Base-by-base conservation (phyloP, 2,113 vertebrate genomes). In the Phrynosoma blainvillii region DNA sequence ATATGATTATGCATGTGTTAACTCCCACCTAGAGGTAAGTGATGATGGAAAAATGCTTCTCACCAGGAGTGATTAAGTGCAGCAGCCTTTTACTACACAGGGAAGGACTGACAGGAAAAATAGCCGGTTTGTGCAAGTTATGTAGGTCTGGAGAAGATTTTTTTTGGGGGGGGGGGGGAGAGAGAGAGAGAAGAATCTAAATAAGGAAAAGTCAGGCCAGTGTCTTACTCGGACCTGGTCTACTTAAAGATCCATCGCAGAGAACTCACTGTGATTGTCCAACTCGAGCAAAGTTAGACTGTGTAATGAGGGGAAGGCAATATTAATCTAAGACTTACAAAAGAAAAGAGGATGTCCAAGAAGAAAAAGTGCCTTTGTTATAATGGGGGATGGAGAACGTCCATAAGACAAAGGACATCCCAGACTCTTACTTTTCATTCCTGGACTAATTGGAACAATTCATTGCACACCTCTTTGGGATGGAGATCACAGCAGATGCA, bases 311-410 rank as follows among this genome's bases (percentile, higher is more conserved):
- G 14, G 54, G 18, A 36, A 56, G n/a, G 56, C 71, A 82, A 66
- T 82, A 62, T 76, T 76, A 40, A 75, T 66, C 79, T 76, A 21
- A 23, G n/a, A 65, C 0, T 74, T 18, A 66, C 42, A 59, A 82
- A 62, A 82, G n/a, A 13, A 23, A 73, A 1, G 54, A 68, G 52
- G 66, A 70, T 21, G 18, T 21, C 16, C 5, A 13, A 23, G 30
- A 82, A 68, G 25, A 68, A 2, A 21, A 87, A 92, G 89, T 84
- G 90, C 90, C 81, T 90, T 74, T 25, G 3, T 77, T 52, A 36
- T 16, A 62, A 40, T 68, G 0, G 1, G 32, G 68, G 68, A 52
- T 2, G 7, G 52, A 4, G 23, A 0, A 1, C 1, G 1, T 79
- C 56, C 54, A 18, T 18, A 11, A 16, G 21, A 74, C 13, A 30